Base-by-base conservation (phyloP, 1,140 invertebrate genomes). In the Adoxophyes honmai region DNA sequence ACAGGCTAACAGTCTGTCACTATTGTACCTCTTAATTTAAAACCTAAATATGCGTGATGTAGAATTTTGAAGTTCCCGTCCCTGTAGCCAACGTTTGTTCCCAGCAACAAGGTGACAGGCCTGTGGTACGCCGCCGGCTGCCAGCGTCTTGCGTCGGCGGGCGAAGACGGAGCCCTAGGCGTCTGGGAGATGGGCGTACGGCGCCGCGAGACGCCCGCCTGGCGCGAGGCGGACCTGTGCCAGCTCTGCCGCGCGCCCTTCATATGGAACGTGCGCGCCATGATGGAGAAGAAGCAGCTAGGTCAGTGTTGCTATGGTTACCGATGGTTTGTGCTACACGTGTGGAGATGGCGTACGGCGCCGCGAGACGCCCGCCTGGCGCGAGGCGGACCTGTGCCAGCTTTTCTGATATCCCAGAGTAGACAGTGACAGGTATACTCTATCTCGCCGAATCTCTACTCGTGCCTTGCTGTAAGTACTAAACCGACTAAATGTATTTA, bases 181-280 rank as follows among this genome's bases (percentile, higher is more conserved):
- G 95, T 98, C 67, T 99, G 98, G 98, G 95, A 98, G 86, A 91
- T 90, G 90, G 93, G 93, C 57, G 93, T 93, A 13, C 93, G 94
- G 72, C 91, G 98, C 51, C 93, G 94, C 80, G 97, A 98, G 93
- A 98, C 98, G 10, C 97, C 98, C 8, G 93, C 93, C 56, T 99
- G 98, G 98, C 92, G 93, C 58, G 97, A 99, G 77, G 94, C 95
- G 56, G 97, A 99, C 86, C 92, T 93, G 33, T 99, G 98, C 84
- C 94, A 99, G 90, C 91, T 96, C 53, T 99, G 98, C 89, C 93
- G 94, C 35, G 91, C 94, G 65, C 98, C 98, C 14, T 99, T 99
- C 86, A 99, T 99, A 84, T 99, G 98, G 98, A 99, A 99, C 87
- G 92, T 99, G 16, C 93, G 95, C 67, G 97, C 96, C 6, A 99